Evolutionary conservation across 1,140 invertebrate genomes (phyloP), one percentile per base, ranked within the genome.

Genomic region (Halictus rubicundus): DNA sequence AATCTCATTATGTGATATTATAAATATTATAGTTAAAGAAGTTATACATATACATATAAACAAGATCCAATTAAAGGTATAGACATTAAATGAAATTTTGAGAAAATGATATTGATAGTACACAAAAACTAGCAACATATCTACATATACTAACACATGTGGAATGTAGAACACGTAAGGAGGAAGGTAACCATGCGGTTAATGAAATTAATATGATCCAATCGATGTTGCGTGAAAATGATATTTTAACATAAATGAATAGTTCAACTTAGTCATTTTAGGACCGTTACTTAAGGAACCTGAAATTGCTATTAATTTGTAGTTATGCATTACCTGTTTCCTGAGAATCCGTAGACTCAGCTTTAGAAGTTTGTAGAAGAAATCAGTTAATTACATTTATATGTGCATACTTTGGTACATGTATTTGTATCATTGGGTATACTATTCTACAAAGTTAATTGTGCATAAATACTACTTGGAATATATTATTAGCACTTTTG

Each of bases 271-370:
- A 12, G 54, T 57, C 6, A 57, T 23, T 9, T 57, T 57, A n/a
- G 8, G 54, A 8, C 21, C 12, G 3, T 61, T 27, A 37, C 16
- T n/a, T 27, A 46, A 25, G 25, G 42, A 21, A 72, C 9, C 9
- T 63, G 19, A 16, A 27, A 37, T 8, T 60, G 0, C n/a, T 7
- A 57, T 64, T 49, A 32, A 74, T 77, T 79, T 61, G 63, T 83
- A 84, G 25, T 81, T 68, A 54, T 63, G 72, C 74, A 78, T 91
- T 93, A 92, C 91, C 92, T 92, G 87, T 81, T 70, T 92, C 89
- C 57, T 92, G 88, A 39, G 90, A 88, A 80, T 93, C 92, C 90
- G 86, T 87, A 68, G 88, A 89, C 84, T 92, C 90, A 87, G 93
- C 93, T 93, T 81, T 87, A 78, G 85, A 89, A 90, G 80, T 87